These are phyloP conservation scores for Chrysocyon brachyurus DNA, from an alignment of 2,797 vertebrate species.

Conservation along the genomic window DNA sequence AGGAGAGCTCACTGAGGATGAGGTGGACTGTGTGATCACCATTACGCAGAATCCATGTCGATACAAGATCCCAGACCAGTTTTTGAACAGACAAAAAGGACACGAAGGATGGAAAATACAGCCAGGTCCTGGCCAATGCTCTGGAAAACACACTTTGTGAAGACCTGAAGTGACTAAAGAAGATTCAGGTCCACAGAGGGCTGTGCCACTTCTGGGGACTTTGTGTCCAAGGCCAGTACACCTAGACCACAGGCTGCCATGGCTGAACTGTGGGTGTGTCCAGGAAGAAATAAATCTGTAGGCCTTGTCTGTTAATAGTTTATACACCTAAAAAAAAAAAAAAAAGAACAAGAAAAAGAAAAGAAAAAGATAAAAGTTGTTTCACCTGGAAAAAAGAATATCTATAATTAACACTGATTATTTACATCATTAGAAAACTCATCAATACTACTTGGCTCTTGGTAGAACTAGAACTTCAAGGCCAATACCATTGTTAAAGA, in stretches of 20 bases:
- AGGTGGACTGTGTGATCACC: conserved; percentile 87
- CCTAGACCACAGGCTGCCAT: conserved; percentile 96
- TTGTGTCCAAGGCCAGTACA: conserved; percentile 96
- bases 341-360: background rate
- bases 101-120: conserved; percentile 97
- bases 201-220: conserved; percentile 98
- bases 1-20: background rate
- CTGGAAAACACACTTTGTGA: conserved; percentile 97
- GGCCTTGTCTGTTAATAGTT: conserved; percentile 73
- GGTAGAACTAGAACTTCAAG: background rate
- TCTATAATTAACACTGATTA: background rate
- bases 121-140: conserved; percentile 96
- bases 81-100: conserved; percentile 97
- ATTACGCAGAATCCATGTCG: conserved; percentile 99
- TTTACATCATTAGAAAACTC: background rate
- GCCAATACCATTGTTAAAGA: too few species aligned
- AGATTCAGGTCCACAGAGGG: conserved; percentile 95
- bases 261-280: conserved; percentile 96
- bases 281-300: conserved; percentile 95
- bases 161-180: conserved; percentile 95
- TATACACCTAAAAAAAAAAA: conserved; percentile 17
- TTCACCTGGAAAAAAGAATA: background rate
- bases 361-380: background rate
- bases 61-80: conserved; percentile 99
- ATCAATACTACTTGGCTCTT: background rate